Evolutionary conservation across 2,113 vertebrate genomes (phyloP).

Genomic region (Bambusicola thoracicus): DNA sequence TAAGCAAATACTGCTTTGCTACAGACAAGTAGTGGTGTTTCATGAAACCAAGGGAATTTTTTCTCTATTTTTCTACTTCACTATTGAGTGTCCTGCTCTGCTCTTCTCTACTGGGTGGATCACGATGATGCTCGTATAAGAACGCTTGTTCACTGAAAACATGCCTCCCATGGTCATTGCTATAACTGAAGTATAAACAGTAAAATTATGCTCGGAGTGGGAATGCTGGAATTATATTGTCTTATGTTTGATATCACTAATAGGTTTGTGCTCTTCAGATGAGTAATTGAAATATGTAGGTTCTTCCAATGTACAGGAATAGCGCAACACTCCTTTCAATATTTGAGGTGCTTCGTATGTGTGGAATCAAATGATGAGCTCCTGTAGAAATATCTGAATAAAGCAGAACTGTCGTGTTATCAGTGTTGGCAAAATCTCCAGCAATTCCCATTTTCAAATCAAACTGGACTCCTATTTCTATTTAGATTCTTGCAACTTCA

Average conservation of each 20-base stretch:
- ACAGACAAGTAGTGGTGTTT: neutral
- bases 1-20: neutral
- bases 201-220: neutral
- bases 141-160: neutral
- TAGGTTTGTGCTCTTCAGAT: neutral
- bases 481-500: neutral
- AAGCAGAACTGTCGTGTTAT: neutral
- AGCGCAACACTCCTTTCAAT: neutral
- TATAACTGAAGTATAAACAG: neutral
- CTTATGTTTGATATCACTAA: neutral
- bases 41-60: fast-evolving
- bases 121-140: neutral
- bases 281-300: neutral
- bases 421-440: neutral
- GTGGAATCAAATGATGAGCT: neutral
- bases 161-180: fast-evolving
- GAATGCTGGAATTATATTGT: no score
- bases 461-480: neutral
- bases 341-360: fast-evolving
- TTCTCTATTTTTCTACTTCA: neutral
- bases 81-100: neutral
- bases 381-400: neutral
- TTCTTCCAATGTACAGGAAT: neutral
- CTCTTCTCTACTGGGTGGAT: neutral
- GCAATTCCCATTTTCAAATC: neutral